Evolutionary conservation across 2,113 vertebrate genomes (phyloP), one percentile per base, ranked within the genome.

Genomic region (Butastur rufipennis): DNA sequence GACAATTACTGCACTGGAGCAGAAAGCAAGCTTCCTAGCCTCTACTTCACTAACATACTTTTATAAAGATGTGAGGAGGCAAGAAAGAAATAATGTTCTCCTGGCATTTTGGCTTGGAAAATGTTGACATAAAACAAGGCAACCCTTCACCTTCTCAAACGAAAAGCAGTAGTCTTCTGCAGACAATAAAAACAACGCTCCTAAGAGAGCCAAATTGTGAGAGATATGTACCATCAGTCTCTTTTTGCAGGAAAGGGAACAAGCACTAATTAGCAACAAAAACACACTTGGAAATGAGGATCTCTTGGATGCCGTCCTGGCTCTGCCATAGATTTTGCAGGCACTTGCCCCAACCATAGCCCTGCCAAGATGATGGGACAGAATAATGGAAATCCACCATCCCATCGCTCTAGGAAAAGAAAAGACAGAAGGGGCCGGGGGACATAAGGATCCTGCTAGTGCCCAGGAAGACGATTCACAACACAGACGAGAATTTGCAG

Each of bases 1-100:
- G 83, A 97, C 95, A 97, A 95, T 97, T 93, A 98, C 79, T 2
- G 45, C 78, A 66, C 48, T 53, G 65, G 82, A 95, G 91, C 82
- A 93, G 96, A 97, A 96, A 96, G 79, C 61, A 62, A 94, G 75
- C 94, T 95, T 96, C 95, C 79, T 38, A 97, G 93, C 88, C 70
- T 97, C 78, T 62, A 29, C 62, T 96, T 96, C 63, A 27, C 96
- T 94, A 95, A 92, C 86, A 88, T 87, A 21, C 34, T 95, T 95
- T 38, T 89, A 97, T 66, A 45, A 95, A 97, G 95, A 94, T 59
- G 63, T 52, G 66, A 90, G 29, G 22, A 77, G n/a, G 88, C 32
- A 85, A 75, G 74, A 97, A 93, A 74, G 71, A 97, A 83, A 96
- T 45, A 88, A 86, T 25, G 61, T 86, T 94, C 86, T 95, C 88